Evolutionary conservation across 2,888 invertebrate genomes (phyloP).

Genomic region (Nemurella pictetii): DNA sequence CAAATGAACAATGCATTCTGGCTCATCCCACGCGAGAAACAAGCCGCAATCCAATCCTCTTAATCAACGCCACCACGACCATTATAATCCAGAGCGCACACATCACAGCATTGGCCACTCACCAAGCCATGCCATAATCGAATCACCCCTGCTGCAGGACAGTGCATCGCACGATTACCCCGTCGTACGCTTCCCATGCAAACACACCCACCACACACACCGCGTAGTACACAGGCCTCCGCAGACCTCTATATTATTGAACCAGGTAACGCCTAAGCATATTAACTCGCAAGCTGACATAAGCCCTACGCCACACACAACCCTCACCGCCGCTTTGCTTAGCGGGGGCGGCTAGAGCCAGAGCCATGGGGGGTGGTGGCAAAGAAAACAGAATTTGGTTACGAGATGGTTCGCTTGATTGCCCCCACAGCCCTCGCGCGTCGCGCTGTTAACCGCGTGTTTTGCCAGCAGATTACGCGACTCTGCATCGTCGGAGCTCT

Average conservation of each 20-base stretch:
- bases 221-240: background rate
- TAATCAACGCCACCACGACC: no score
- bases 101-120: background rate
- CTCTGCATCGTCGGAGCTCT: background rate
- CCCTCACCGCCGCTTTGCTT: background rate
- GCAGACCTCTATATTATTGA: background rate
- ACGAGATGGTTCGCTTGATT: slow-evolving; percentile 38
- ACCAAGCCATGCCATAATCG: background rate
- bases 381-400: slow-evolving; percentile 40
- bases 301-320: background rate
- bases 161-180: background rate
- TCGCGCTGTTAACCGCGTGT: background rate
- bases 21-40: no score
- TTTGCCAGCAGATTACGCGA: slow-evolving; percentile 18
- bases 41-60: background rate
- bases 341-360: background rate
- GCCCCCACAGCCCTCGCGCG: slow-evolving; percentile 21
- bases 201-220: background rate
- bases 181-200: no score
- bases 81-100: background rate
- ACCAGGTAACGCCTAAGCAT: background rate
- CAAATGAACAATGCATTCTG: no score
- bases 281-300: slow-evolving; percentile 7
- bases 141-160: no score
- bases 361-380: slow-evolving; percentile 27